These are phyloP conservation scores for Nephrotoma appendiculata DNA, from an alignment of 2,888 invertebrate species.

Conservation along the genomic window DNA sequence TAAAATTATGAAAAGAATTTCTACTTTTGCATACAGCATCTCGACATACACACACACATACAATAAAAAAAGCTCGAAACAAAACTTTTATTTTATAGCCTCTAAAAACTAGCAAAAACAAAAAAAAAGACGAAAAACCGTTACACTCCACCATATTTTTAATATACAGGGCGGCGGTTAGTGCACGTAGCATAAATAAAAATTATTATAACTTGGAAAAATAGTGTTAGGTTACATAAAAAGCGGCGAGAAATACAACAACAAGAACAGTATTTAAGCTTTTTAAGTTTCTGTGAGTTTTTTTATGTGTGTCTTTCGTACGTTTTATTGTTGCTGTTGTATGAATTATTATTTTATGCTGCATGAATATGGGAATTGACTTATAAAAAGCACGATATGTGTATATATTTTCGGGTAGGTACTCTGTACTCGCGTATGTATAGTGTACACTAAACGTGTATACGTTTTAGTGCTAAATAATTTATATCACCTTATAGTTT, in stretches of 20 bases:
- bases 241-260: background rate
- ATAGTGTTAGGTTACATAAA: background rate
- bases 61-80: background rate
- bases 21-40: background rate
- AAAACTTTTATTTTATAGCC: background rate
- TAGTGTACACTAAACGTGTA: background rate
- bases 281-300: background rate
- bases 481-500: background rate
- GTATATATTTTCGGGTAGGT: background rate
- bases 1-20: background rate
- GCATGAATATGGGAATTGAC: background rate
- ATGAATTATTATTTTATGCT: background rate
- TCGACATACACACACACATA: background rate
- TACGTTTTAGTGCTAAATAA: background rate
- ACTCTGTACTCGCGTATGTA: background rate
- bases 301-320: background rate
- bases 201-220: background rate
- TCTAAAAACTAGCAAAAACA: background rate
- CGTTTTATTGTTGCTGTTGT: background rate
- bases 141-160: background rate
- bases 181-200: background rate
- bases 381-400: background rate
- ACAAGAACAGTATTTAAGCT: background rate
- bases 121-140: background rate
- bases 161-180: background rate